phyloP scores from a whole-genome alignment of 2,797 vertebrate species.

The Lindbergichthys nudifrons region DNA sequence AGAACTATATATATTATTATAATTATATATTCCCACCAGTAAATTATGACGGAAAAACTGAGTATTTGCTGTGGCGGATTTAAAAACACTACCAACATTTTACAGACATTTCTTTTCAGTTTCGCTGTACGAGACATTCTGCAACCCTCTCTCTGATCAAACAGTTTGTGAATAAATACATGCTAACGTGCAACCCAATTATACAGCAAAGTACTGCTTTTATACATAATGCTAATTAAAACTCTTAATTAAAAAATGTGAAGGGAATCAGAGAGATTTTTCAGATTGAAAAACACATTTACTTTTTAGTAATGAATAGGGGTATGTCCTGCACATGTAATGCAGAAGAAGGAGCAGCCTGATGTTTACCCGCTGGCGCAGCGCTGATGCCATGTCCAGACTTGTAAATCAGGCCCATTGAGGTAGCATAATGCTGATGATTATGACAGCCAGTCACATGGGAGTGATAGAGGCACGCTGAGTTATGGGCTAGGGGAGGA shows the following conservation, averaged over 20 bases:
- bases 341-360: conserved; percentile 54
- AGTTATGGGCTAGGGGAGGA: conserved; percentile 78
- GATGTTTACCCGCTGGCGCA: conserved; percentile 66
- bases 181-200: not conserved
- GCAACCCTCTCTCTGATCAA: not conserved
- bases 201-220: not conserved
- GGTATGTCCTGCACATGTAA: conserved; percentile 53
- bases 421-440: conserved; percentile 81
- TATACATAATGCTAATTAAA: not conserved
- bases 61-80: not conserved
- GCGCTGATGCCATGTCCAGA: conserved; percentile 72
- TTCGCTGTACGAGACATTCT: not conserved
- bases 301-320: conserved; percentile 41
- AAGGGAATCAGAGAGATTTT: conserved; percentile 2
- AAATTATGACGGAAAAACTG: not conserved
- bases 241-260: not conserved
- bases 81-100: too few species aligned
- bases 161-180: not conserved
- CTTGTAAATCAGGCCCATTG: conserved; percentile 82
- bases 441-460: conserved; percentile 79
- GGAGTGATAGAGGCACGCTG: conserved; percentile 75
- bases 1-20: not conserved
- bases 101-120: too few species aligned
- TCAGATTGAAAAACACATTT: conserved; percentile 37
- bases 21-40: not conserved